Conservation (phyloP, 1,140 invertebrate species). For the Carcinoscorpius rotundicauda region DNA sequence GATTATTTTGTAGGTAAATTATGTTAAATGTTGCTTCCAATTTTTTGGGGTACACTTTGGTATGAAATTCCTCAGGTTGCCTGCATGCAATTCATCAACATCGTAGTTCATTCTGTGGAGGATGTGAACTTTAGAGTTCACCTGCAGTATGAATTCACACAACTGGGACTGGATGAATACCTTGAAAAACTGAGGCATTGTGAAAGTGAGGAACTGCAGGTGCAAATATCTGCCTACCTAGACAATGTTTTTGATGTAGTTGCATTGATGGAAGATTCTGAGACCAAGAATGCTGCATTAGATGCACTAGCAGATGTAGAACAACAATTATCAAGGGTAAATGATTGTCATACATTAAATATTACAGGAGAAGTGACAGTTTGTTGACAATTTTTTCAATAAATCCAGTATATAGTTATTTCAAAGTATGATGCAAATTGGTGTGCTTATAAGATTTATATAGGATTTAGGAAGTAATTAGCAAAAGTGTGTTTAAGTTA, state of each 20-base stretch:
- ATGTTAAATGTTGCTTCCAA: too few relatives aligned
- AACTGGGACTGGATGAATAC: constrained; percentile 88
- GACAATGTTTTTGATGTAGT: constrained; percentile 98
- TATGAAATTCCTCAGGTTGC: constrained; percentile 52
- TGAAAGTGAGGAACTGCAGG: constrained; percentile 91
- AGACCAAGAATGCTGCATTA: constrained; percentile 86
- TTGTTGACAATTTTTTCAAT: too few relatives aligned
- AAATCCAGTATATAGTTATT: not conserved
- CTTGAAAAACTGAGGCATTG: constrained; percentile 81
- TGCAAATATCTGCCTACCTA: constrained; percentile 92
- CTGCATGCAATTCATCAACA: constrained; percentile 99
- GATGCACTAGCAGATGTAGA: constrained; percentile 85
- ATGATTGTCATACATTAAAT: constrained; percentile 19
- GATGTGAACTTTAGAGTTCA: constrained; percentile 98
- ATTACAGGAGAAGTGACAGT: not conserved
- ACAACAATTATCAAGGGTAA: constrained; percentile 78
- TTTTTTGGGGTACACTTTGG: too few relatives aligned
- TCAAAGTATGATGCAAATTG: not conserved
- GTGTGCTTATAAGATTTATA: too few relatives aligned
- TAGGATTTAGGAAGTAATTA: too few relatives aligned
- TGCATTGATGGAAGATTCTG: constrained; percentile 93
- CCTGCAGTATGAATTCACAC: constrained; percentile 95
- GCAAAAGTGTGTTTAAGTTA: too few relatives aligned
- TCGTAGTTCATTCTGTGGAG: constrained; percentile 97
- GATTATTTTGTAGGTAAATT: too few relatives aligned